Conservation (phyloP, 2,888 invertebrate species). For the Xylophagus ater region DNA sequence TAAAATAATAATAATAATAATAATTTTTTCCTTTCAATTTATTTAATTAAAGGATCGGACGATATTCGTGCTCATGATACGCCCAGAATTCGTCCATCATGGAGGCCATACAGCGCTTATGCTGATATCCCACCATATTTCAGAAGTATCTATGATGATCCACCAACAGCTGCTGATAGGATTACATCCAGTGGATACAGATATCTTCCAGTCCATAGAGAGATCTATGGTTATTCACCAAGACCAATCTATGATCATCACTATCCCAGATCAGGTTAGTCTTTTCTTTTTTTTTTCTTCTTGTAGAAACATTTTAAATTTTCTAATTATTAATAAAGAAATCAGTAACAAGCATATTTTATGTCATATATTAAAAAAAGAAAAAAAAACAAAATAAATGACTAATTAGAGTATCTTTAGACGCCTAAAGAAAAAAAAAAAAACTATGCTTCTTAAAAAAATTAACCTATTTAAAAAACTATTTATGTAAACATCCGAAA, state of each 20-base stretch:
- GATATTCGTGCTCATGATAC: conserved; percentile 82
- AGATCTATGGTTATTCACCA: conserved; percentile 81
- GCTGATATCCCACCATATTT: conserved; percentile 61
- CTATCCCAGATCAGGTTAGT: conserved; percentile 81
- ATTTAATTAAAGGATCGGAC: conserved; percentile 58
- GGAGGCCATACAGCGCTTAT: conserved; percentile 56
- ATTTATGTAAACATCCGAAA: too few relatives aligned
- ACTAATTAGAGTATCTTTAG: too few relatives aligned
- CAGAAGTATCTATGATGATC: conserved; percentile 84
- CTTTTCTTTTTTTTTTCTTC: too few relatives aligned
- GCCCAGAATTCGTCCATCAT: conserved; percentile 56
- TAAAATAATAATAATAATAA: conserved; percentile 1
- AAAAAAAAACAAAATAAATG: too few relatives aligned
- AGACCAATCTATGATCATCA: conserved; percentile 79
- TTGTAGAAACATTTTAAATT: too few relatives aligned
- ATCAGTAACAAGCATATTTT: too few relatives aligned
- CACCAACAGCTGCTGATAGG: conserved; percentile 66
- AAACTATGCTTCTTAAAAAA: too few relatives aligned
- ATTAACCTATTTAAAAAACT: too few relatives aligned
- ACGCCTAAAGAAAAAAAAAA: too few relatives aligned
- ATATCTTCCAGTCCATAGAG: conserved; percentile 82
- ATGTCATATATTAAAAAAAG: too few relatives aligned
- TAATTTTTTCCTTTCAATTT: conserved; percentile 1
- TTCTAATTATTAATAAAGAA: too few relatives aligned
- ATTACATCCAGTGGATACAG: conserved; percentile 82